Evolutionary conservation across 2,113 vertebrate genomes (phyloP), one percentile per base, ranked within the genome.

Genomic region (Barnardius zonarius): DNA sequence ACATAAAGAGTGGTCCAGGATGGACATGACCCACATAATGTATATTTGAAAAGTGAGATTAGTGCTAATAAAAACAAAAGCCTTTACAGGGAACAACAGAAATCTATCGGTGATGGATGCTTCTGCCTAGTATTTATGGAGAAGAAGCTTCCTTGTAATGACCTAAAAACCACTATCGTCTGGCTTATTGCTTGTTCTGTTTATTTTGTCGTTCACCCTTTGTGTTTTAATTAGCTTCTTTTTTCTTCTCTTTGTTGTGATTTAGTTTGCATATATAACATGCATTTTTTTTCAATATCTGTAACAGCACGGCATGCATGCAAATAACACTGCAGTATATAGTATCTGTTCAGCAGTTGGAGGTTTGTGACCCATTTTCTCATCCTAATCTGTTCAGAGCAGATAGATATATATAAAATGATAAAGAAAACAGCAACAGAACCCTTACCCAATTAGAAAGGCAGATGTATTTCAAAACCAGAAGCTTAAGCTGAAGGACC

Each of bases 151-250:
- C 35, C 28, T 88, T 83, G 20, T 63, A 90, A 57, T 77, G 48
- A 78, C 90, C 86, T 83, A 18, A 84, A 88, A 70, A 63, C n/a
- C 3, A 8, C 72, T 90, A 55, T 91, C 59, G 89, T 79, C 82
- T 92, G 67, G 31, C 67, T 92, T 83, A 59, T 72, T 92, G 67
- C 83, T 84, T 82, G 11, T 89, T 90, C 62, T 69, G 46, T 83
- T 97, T 94, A 72, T 92, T 95, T 91, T 81, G 31, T 82, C 52
- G 72, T 90, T 86, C 74, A 93, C 46, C 46, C 68, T 88, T 89
- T 94, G 55, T 90, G 48, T 93, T 95, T 92, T 96, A 96, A 93
- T 96, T 96, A 94, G 85, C 62, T 95, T 8, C 5, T 62, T 55
- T 92, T 90, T 88, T 67, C n/a, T 95, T 54, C 55, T 51, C 33